Percentiles rank a stretch among this genome's conserved stretches.
These are phyloP conservation scores for Cyphotilapia sp. DNA, from an alignment of 2,113 vertebrate species.

Conservation along the genomic window DNA sequence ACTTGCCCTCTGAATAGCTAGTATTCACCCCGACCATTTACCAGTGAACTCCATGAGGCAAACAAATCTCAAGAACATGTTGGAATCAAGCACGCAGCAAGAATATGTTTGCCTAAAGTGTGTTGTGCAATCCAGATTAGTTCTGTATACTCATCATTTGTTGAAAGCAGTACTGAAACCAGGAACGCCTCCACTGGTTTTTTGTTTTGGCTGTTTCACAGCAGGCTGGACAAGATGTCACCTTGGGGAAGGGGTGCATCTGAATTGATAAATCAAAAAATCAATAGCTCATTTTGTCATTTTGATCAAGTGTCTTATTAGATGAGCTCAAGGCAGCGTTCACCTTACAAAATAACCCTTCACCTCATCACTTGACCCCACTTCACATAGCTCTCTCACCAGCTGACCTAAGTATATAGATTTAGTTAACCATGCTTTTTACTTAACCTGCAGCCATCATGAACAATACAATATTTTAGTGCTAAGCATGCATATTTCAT, in stretches of 20 bases:
- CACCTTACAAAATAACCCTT: not conserved
- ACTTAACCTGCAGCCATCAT: not conserved
- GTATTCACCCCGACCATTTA: not conserved
- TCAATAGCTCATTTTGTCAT: not conserved
- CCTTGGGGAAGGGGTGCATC: not conserved
- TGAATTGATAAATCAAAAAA: not conserved
- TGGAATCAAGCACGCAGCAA: not conserved
- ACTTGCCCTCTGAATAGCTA: not conserved
- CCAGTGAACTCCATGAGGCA: not conserved
- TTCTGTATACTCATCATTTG: not conserved
- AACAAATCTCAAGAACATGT: not conserved
- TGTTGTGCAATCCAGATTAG: not conserved
- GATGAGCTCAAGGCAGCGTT: not conserved
- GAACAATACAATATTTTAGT: not conserved
- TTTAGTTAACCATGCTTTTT: not conserved
- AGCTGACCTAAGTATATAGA: not conserved
- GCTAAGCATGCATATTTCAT: not conserved
- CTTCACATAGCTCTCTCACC: not conserved
- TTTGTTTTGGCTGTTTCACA: not conserved
- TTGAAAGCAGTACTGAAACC: not conserved
- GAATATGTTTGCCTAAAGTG: not conserved
- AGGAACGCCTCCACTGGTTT: not conserved
- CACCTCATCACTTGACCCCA: not conserved
- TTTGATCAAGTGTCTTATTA: not conserved
- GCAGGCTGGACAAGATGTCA: not conserved